phyloP scores from a whole-genome alignment of 23 tunicate species.

The Styela plicata region DNA sequence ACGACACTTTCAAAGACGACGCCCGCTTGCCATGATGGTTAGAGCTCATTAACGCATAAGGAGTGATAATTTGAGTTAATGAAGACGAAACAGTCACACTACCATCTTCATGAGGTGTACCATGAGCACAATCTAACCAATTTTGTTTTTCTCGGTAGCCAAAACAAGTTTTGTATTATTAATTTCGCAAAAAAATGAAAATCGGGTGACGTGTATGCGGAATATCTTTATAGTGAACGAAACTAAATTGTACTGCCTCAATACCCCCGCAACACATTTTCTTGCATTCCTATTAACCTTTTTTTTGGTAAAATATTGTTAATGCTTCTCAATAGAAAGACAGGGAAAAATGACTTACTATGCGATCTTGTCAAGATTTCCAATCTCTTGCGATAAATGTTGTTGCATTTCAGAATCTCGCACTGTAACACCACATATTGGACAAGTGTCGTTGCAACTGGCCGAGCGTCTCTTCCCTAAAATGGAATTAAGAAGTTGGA shows the following conservation, averaged over 20 bases:
- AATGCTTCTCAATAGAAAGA: not conserved
- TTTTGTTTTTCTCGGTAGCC: too few relatives aligned
- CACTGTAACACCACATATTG: constrained; percentile 74
- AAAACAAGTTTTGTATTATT: too few relatives aligned
- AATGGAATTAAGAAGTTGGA: not conserved
- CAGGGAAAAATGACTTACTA: constrained; percentile 31
- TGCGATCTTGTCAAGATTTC: constrained; percentile 43
- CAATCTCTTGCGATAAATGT: constrained; percentile 57
- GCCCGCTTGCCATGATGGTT: not conserved
- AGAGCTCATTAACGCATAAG: not conserved
- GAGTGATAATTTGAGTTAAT: too few relatives aligned
- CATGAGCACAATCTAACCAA: too few relatives aligned
- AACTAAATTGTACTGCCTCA: too few relatives aligned
- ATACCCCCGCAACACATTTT: too few relatives aligned
- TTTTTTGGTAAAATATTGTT: too few relatives aligned
- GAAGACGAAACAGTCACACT: not conserved
- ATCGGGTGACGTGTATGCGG: too few relatives aligned
- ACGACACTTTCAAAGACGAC: not conserved
- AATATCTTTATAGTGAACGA: too few relatives aligned
- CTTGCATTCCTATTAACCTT: too few relatives aligned
- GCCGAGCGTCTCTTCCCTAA: constrained; percentile 46
- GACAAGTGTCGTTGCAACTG: constrained; percentile 55
- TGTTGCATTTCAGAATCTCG: constrained; percentile 43
- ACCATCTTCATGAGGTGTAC: too few relatives aligned
- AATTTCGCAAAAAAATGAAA: too few relatives aligned